phyloP scores from a whole-genome alignment of 2,113 vertebrate species.

The Ciconia boyciana region DNA sequence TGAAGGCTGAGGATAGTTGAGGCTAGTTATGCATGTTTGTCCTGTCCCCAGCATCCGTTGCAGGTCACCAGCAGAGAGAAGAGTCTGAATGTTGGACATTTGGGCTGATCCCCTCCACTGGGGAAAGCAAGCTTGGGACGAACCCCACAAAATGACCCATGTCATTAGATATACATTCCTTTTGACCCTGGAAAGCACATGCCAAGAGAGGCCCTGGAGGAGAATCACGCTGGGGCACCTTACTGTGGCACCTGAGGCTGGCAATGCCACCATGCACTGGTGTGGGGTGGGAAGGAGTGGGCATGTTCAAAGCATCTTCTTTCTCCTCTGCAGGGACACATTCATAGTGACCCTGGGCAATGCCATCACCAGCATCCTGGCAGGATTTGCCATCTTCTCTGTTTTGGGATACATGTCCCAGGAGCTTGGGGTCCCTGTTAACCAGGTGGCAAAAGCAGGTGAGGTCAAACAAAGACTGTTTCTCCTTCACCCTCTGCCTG shows the following conservation, averaged over 20 bases:
- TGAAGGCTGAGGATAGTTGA: not conserved
- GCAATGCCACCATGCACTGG: not conserved
- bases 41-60: accelerated
- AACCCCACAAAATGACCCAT: not conserved
- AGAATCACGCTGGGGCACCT: not conserved
- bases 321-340: slow-evolving; percentile 69
- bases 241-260: not conserved
- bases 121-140: not conserved
- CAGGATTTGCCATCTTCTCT: slow-evolving; percentile 83
- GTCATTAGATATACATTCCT: not conserved
- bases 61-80: not conserved
- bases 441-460: slow-evolving; percentile 85
- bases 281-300: not conserved
- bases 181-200: not conserved
- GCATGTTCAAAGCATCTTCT: not conserved
- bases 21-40: not conserved
- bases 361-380: slow-evolving; percentile 82
- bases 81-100: not conserved
- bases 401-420: slow-evolving; percentile 84
- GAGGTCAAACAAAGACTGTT: not conserved
- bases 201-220: not conserved
- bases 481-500: not conserved
- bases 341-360: slow-evolving; percentile 84
- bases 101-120: not conserved
- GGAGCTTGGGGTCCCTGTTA: slow-evolving; percentile 81